A percentile compares a stretch with the other conserved stretches of the same genome.
These are phyloP conservation scores for Nyctibius bracteatus DNA, from an alignment of 2,113 vertebrate species.

Conservation along the genomic window DNA sequence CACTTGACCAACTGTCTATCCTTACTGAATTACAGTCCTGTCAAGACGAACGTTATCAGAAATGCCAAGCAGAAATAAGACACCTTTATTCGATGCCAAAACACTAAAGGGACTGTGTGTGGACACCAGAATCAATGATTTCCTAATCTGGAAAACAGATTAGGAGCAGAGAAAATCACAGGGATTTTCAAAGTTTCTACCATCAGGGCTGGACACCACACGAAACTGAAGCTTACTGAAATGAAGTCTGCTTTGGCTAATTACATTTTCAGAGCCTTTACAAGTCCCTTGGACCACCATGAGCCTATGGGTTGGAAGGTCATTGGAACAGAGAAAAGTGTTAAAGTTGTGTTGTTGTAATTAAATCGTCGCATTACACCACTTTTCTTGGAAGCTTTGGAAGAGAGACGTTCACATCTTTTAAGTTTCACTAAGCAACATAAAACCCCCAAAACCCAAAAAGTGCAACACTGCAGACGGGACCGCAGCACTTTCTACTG, in stretches of 20 bases:
- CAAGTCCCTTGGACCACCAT: not conserved
- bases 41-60: rapidly evolving
- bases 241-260: not conserved
- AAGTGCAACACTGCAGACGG: rapidly evolving
- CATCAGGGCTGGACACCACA: rapidly evolving
- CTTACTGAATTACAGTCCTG: not conserved
- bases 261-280: not conserved
- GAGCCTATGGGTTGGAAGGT: rapidly evolving
- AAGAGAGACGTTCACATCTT: rapidly evolving
- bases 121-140: not conserved
- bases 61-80: not conserved
- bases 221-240: not conserved
- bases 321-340: not conserved
- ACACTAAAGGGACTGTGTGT: not conserved
- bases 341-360: not conserved
- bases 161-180: not conserved
- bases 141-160: not conserved
- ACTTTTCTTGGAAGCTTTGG: rapidly evolving
- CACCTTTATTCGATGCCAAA: not conserved
- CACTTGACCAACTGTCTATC: not conserved
- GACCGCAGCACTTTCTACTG: not conserved
- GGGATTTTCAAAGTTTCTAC: not conserved
- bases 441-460: rapidly evolving
- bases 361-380: rapidly evolving
- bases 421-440: not conserved